Evolutionary conservation across 2,888 invertebrate species (phyloP), one percentile per base, ranked within the genome.

Genomic region (Rhorus exstirpatorius): DNA sequence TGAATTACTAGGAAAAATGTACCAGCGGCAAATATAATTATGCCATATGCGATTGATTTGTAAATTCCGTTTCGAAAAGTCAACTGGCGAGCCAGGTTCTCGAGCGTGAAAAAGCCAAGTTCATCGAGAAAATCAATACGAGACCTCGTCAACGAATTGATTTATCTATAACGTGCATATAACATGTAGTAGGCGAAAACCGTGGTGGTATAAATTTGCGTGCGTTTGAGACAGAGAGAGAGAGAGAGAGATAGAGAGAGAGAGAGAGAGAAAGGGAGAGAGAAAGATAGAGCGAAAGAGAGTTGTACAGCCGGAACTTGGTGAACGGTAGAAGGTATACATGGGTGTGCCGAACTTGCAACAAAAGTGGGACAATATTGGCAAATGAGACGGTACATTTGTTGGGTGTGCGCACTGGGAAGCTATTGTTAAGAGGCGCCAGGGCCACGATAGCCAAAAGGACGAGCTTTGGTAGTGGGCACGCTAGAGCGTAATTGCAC

Each of bases 341-440:
- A 83, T 68, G 65, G 79, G 79, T 71, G 79, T 79, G 76, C 51
- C 65, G 72, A 76, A 67, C 68, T 77, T 83, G 84, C 81, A 86
- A 86, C 89, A 92, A 90, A 91, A 92, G 90, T 92, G 88, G 90
- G 89, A 92, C 92, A 92, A 91, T 92, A 91, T 92, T 91, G 90
- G 89, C 90, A 92, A 92, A 92, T 91, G 91, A 92, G 91, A 91
- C 88, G 90, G 89, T 90, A 87, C 89, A 91, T 91, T 92, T 90
- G 89, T 86, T 81, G 84, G 84, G 87, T 71, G 83, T 61, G 80
- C 71, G 83, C 70, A 65, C 38, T 38, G 70, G 79, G 76, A 68
- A 75, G 82, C 83, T 85, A 91, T 92, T 92, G 91, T 91, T 84
- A 89, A 86, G 86, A 91, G 88, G 88, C 90, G 89, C 84, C 85